Base-by-base conservation (phyloP, 2,113 vertebrate species). In the Oriolus oriolus region DNA sequence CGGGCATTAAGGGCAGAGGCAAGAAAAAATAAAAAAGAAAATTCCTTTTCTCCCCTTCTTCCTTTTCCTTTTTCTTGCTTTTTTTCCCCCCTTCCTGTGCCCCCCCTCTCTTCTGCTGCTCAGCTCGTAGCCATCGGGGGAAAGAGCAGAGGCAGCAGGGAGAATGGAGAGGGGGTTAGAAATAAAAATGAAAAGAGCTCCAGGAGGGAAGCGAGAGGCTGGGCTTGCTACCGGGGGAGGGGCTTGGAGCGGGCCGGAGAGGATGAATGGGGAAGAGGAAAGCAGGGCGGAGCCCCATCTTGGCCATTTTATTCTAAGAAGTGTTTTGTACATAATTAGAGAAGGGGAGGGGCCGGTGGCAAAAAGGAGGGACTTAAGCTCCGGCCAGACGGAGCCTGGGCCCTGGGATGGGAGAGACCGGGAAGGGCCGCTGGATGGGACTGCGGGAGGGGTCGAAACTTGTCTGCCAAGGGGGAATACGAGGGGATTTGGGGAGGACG, bases 111-210 rank as follows among this genome's bases (percentile, higher is more conserved):
- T 73, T 91, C 80, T 85, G 78, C 86, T 74, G 97, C 95, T 97
- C 97, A 93, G 97, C 95, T 97, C 78, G 97, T 96, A 96, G 97
- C 97, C 95, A 96, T 85, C 86, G 95, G 96, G 97, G 97, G 95
- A 97, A 70, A 96, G 95, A 97, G 97, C 95, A 73, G 81, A 93
- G 89, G 92, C 88, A 93, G 91, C 94, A 90, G 89, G 63, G 82
- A 91, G 91, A 93, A 93, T 57, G 89, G 96, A 98, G 97, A 97
- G 97, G 97, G 97, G 95, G 96, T 96, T 96, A 97, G 96, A 97
- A 97, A 97, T 97, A 96, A 97, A 85, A 97, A 98, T 86, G 97
- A 96, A 94, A 97, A 97, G 96, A 95, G 98, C 97, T 98, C 95
- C 76, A 74, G 97, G 96, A 93, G 95, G 70, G 96, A 95, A 39